These are phyloP conservation scores for Catajapyx aquilonaris DNA, from an alignment of 1,140 invertebrate genomes.

Conservation along the genomic window DNA sequence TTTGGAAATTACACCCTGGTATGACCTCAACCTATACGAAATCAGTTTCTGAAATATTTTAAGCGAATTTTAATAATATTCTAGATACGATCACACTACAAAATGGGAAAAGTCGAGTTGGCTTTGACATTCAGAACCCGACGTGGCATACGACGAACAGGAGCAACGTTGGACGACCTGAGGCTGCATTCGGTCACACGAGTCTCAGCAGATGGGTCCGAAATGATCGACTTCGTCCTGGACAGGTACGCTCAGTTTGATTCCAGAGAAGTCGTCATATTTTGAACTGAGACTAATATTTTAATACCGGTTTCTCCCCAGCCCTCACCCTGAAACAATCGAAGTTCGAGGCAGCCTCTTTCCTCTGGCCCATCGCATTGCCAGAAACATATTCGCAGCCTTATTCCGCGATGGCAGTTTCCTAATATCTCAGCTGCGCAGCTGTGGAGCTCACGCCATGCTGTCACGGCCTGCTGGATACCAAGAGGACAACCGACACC, in stretches of 20 bases:
- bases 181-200: conserved; percentile 11
- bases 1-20: conserved; percentile 14
- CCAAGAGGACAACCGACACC: background rate
- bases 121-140: conserved; percentile 12
- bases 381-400: conserved; percentile 11
- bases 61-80: no score
- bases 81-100: conserved; percentile 12
- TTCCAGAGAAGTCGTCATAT: background rate
- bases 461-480: conserved; percentile 8
- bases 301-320: conserved; percentile 5
- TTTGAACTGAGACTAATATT: background rate
- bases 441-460: conserved; percentile 9
- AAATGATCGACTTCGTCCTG: conserved; percentile 13
- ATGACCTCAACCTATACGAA: background rate
- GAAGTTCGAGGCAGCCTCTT: conserved; percentile 11
- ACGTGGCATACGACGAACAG: conserved; percentile 8
- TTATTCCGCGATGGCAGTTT: conserved; percentile 11
- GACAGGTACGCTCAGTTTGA: conserved; percentile 9
- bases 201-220: conserved; percentile 11
- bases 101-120: conserved; percentile 10
- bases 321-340: conserved; percentile 13
- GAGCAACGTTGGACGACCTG: conserved; percentile 7
- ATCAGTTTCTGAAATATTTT: no score
- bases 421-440: conserved; percentile 6
- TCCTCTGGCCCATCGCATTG: conserved; percentile 11